Base-by-base conservation (phyloP, 2,888 invertebrate species). In the Tipula vernalis region DNA sequence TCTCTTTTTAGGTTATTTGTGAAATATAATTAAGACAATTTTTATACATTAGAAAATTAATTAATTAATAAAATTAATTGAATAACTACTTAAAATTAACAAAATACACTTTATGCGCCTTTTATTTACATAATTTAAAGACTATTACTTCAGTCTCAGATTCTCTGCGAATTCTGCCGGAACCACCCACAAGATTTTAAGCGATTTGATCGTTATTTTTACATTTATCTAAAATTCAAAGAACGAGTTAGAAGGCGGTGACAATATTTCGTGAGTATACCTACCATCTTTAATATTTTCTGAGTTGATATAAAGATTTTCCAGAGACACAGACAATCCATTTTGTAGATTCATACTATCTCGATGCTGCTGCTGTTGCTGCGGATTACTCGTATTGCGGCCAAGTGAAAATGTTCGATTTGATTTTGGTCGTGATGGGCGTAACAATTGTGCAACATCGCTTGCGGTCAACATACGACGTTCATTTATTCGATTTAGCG, bases 361-460 rank as follows among this genome's bases (percentile, higher is more conserved):
- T 5, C 84, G 28, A 36, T 36, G 15, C 41, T 39, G 41, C 5
- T 41, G 84, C 5, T 36, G 15, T 15, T 39, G 41, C 5, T 41
- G 84, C 5, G 39, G 36, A 36, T 36, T 41, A n/a, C n/a, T 39
- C 8, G n/a, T 5, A 12, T 39, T 39, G 18, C 84, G 84, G 8
- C 85, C 85, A 12, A 85, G 18, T 12, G 85, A 85, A 18, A 42
- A 85, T 85, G 85, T 85, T 5, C 85, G 85, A 85, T 85, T 41
- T 18, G 85, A 85, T 85, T 83, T 89, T 88, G 51, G 88, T 88
- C 87, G 89, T 88, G 15, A 89, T 8, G 91, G 89, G n/a, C 91
- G 89, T 83, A 91, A 87, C 83, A 91, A 89, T 86, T 90, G 90
- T 2, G 91, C 91, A 86, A 91, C 91, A 89, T 91, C 91, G 87